Conservation (phyloP, 2,888 invertebrate genomes). For the Polymixis lichenea region DNA sequence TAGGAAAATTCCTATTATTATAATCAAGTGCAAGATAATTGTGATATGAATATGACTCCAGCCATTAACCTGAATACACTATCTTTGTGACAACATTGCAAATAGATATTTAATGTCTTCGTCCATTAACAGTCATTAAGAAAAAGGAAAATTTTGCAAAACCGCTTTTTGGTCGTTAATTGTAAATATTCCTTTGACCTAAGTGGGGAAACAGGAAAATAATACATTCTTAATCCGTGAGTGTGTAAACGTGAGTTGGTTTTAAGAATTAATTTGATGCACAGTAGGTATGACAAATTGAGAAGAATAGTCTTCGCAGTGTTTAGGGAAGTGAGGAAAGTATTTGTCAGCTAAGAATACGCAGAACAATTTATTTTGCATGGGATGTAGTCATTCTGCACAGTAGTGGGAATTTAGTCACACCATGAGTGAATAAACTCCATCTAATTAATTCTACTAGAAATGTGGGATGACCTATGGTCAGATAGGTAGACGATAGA, state of each 20-base stretch:
- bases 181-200: slow-evolving; percentile 78
- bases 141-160: slow-evolving; percentile 87
- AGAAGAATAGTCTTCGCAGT: not conserved
- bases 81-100: slow-evolving; percentile 80
- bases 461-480: not conserved
- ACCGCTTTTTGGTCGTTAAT: slow-evolving; percentile 70
- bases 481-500: not conserved
- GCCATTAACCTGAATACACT: slow-evolving; percentile 83
- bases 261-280: slow-evolving; percentile 15
- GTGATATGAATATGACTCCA: slow-evolving; percentile 73
- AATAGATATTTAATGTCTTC: slow-evolving; percentile 82
- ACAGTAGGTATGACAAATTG: not conserved
- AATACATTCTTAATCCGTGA: slow-evolving; percentile 25
- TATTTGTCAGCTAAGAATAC: slow-evolving; percentile 20
- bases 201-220: slow-evolving; percentile 36
- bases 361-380: slow-evolving; percentile 14
- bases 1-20: slow-evolving; percentile 89
- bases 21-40: slow-evolving; percentile 76
- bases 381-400: not conserved
- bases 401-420: not conserved
- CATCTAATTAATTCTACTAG: not conserved
- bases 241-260: slow-evolving; percentile 1
- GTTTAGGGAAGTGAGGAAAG: slow-evolving; percentile 1
- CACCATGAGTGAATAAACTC: not conserved
- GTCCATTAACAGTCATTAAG: slow-evolving; percentile 79